phyloP scores from a whole-genome alignment of 30 jellyfish, hydroid and myxozoan species.

The Aurelia sp. region DNA sequence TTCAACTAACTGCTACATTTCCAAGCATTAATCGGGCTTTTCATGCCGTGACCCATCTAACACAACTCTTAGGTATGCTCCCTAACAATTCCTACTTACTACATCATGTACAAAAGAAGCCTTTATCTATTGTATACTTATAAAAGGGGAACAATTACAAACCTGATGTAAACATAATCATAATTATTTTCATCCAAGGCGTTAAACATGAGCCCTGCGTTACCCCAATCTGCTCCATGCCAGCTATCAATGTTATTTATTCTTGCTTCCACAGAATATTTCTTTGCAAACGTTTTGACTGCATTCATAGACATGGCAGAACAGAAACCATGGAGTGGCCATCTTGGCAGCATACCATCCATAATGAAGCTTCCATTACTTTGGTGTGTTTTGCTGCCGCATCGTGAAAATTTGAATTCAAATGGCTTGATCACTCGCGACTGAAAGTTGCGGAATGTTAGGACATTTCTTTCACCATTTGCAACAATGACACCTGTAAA shows the following conservation, averaged over 20 bases:
- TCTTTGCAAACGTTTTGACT: constrained; percentile 7
- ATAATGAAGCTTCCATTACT: constrained; percentile 68
- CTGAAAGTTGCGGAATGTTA: constrained; percentile 71
- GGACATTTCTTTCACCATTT: constrained; percentile 73
- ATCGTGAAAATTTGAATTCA: constrained; percentile 51
- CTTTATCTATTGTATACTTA: too few species aligned
- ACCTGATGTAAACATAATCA: constrained; percentile 73
- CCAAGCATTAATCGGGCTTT: too few species aligned
- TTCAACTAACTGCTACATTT: too few species aligned
- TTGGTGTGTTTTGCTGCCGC: constrained; percentile 79
- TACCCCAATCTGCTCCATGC: constrained; percentile 87
- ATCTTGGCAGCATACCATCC: constrained; percentile 70
- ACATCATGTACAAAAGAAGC: too few species aligned
- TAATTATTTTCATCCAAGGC: constrained; percentile 69
- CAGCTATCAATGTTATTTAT: constrained; percentile 79
- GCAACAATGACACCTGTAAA: constrained; percentile 82
- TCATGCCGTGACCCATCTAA: too few species aligned
- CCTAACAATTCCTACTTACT: too few species aligned
- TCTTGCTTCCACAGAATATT: constrained; percentile 45
- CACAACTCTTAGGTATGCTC: too few species aligned
- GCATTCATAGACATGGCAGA: constrained; percentile 36
- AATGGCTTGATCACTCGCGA: constrained; percentile 64
- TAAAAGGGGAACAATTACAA: neutral
- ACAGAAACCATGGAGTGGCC: constrained; percentile 67
- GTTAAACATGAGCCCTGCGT: constrained; percentile 69